Evolutionary conservation across 2,113 vertebrate genomes (phyloP).

Genomic region (Merops nubicus): DNA sequence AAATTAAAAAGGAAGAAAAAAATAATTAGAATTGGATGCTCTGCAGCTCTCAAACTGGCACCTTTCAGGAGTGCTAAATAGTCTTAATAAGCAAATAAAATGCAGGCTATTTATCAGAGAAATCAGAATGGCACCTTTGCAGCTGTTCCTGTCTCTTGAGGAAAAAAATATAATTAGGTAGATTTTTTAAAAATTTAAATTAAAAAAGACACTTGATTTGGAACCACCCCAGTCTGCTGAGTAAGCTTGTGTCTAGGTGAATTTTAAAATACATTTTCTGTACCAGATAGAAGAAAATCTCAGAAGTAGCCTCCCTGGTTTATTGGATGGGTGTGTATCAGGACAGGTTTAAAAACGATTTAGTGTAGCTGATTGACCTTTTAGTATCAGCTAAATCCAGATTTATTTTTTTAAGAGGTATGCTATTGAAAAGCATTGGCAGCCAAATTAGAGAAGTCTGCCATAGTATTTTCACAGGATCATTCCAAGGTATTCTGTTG

Average conservation of each 20-base stretch:
- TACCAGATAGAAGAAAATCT: background rate
- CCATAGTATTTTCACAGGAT: constrained; percentile 30
- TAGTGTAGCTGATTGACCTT: background rate
- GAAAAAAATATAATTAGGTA: constrained; percentile 10
- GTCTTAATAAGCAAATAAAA: constrained; percentile 36
- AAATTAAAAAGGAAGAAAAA: rapidly evolving
- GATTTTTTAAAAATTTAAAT: background rate
- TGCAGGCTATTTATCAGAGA: constrained; percentile 18
- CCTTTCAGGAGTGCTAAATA: background rate
- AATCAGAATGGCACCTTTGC: background rate
- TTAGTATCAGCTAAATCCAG: constrained; percentile 21
- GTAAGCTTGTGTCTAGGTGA: background rate
- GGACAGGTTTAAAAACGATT: constrained; percentile 7
- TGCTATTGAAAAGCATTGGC: background rate
- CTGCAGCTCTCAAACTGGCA: background rate
- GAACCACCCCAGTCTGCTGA: background rate
- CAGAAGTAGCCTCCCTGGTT: background rate
- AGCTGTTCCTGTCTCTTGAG: constrained; percentile 12
- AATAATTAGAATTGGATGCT: background rate
- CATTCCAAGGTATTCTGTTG: constrained; percentile 50
- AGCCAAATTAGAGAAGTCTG: constrained; percentile 20
- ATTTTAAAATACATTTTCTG: background rate
- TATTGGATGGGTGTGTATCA: background rate
- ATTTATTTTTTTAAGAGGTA: constrained; percentile 27
- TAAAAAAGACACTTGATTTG: background rate